Evolutionary conservation across 2,797 vertebrate genomes (phyloP).

Genomic region (Uromys caudimaculatus): DNA sequence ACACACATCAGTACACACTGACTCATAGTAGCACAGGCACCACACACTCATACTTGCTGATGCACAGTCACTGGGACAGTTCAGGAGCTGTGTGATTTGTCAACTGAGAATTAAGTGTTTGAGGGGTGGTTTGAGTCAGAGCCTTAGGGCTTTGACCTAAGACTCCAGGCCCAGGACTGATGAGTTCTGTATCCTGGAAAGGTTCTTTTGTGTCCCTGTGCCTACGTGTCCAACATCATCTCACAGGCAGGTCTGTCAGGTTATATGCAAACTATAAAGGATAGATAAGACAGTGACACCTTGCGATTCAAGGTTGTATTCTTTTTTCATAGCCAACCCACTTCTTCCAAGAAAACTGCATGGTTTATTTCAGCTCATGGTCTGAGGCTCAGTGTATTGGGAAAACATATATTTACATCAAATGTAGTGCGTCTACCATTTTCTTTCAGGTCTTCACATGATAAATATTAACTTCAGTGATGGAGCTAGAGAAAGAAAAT

Average conservation of each 20-base stretch:
- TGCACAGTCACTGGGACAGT: background rate
- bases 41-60: background rate
- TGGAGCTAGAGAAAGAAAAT: background rate
- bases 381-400: background rate
- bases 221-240: too few relatives aligned
- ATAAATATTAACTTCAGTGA: background rate
- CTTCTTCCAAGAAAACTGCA: background rate
- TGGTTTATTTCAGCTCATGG: background rate
- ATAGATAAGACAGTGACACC: background rate
- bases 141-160: background rate
- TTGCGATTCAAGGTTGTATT: background rate
- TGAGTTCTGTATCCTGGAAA: background rate
- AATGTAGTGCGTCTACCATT: background rate
- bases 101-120: background rate
- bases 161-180: background rate
- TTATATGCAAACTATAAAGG: background rate
- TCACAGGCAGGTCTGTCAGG: too few relatives aligned
- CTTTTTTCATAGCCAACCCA: background rate
- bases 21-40: too few relatives aligned
- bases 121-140: background rate
- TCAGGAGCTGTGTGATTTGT: background rate
- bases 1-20: background rate
- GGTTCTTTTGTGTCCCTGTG: background rate
- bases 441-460: background rate
- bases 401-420: background rate